Conservation (phyloP, 2,888 invertebrate species). For the Pammene fasciana region DNA sequence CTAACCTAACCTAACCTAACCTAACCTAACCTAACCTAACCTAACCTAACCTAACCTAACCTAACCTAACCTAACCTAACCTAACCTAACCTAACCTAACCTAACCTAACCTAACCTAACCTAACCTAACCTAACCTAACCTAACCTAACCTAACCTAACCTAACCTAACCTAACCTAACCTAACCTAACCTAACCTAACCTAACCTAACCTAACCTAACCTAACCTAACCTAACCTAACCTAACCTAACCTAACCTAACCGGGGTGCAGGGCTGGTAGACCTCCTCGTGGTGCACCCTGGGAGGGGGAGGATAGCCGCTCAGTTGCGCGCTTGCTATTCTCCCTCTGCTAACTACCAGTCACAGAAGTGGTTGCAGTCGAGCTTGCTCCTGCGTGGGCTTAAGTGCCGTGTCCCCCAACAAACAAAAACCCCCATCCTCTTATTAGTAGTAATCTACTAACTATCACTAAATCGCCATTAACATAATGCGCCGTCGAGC, state of each 20-base stretch:
- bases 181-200: conserved; percentile 14
- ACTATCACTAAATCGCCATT: no score
- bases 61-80: conserved; percentile 14
- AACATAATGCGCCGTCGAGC: no score
- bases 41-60: conserved; percentile 14
- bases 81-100: conserved; percentile 14
- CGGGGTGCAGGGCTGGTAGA: no score
- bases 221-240: conserved; percentile 14
- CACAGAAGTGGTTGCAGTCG: no score
- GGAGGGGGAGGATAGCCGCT: no score
- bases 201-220: conserved; percentile 14
- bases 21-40: conserved; percentile 14
- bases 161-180: conserved; percentile 14
- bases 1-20: conserved; percentile 14
- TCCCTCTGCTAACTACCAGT: no score
- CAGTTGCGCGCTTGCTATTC: no score
- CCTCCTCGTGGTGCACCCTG: no score
- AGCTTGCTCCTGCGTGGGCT: no score
- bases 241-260: conserved; percentile 14
- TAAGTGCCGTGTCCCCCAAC: no score
- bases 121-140: conserved; percentile 14
- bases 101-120: conserved; percentile 14
- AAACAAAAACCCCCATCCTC: no score
- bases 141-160: conserved; percentile 14
- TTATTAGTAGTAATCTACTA: no score